Evolutionary conservation across 2,797 vertebrate genomes (phyloP), one percentile per base, ranked within the genome.

Genomic region (Micropoecilia bifurca): DNA sequence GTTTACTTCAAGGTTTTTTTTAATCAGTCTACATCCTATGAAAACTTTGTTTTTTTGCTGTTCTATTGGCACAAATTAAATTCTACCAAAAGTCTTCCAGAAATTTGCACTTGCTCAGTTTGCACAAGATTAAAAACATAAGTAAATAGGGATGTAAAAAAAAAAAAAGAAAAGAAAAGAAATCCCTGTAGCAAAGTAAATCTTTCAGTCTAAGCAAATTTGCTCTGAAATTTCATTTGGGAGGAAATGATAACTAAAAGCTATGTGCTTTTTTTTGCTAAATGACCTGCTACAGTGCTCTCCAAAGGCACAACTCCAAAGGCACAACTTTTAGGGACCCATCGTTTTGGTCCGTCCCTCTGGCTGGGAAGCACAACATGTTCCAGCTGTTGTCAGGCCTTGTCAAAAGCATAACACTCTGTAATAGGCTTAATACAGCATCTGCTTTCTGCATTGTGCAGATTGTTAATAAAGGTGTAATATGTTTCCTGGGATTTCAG

Each of bases 391-490:
- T 90, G 86, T 86, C 85, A 82, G 85, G 78, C 83, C 89, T 81
- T 71, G 85, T 91, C 90, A 85, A 89, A 92, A 89, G 80, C 90
- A 89, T 87, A 91, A 83, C 86, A 89, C 91, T 85, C 80, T 86
- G 86, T 91, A 93, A 92, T 92, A 90, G 91, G 92, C 89, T 95
- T 93, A 91, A 77, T 89, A 59, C 80, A 78, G 80, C 73, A 63
- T 88, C 88, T 87, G 86, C 80, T 86, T 83, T 78, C 86, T 89
- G 90, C 87, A 74, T 86, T 61, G 79, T 80, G 77, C 92, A 93
- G 90, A 94, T 92, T 91, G 88, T 87, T 93, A 93, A 94, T 94
- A 93, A 94, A 92, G 85, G 86, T 88, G 82, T 88, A 87, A 81
- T 86, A 86, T 93, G 86, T 89, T 94, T 18, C 4, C 80, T 83